Conservation (phyloP, 2,797 vertebrate species). For the Acrossocheilus wenchowensis region DNA sequence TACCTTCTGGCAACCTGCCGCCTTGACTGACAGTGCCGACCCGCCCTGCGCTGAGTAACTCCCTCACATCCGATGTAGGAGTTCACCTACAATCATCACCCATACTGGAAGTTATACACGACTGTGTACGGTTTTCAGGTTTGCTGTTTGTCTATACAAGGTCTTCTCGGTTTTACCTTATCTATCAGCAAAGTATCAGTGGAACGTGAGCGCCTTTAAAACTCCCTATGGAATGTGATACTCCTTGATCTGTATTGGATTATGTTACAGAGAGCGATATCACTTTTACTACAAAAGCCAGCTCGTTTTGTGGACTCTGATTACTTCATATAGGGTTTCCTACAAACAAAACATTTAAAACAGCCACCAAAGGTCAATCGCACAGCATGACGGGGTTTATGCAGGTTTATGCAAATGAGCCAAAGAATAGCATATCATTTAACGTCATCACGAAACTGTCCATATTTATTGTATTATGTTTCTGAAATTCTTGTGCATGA, state of each 20-base stretch:
- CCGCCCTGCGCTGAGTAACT: slow-evolving; percentile 51
- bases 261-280: slow-evolving; percentile 30
- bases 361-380: slow-evolving; percentile 5
- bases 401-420: neutral
- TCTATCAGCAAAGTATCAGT: slow-evolving; percentile 26
- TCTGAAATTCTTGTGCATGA: neutral
- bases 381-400: neutral
- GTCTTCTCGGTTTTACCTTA: neutral
- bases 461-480: neutral
- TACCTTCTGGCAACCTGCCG: slow-evolving; percentile 28
- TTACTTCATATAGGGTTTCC: slow-evolving; percentile 47
- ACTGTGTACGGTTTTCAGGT: neutral
- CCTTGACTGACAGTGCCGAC: slow-evolving; percentile 18
- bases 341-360: slow-evolving; percentile 12
- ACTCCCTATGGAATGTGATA: slow-evolving; percentile 24
- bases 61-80: neutral
- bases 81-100: neutral
- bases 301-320: slow-evolving; percentile 22
- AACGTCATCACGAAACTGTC: neutral
- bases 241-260: slow-evolving; percentile 7
- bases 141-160: neutral
- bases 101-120: neutral
- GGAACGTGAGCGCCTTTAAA: neutral
- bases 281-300: slow-evolving; percentile 24
- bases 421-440: neutral